Conservation (phyloP, 2,888 invertebrate genomes). For the Adelphocoris suturalis region DNA sequence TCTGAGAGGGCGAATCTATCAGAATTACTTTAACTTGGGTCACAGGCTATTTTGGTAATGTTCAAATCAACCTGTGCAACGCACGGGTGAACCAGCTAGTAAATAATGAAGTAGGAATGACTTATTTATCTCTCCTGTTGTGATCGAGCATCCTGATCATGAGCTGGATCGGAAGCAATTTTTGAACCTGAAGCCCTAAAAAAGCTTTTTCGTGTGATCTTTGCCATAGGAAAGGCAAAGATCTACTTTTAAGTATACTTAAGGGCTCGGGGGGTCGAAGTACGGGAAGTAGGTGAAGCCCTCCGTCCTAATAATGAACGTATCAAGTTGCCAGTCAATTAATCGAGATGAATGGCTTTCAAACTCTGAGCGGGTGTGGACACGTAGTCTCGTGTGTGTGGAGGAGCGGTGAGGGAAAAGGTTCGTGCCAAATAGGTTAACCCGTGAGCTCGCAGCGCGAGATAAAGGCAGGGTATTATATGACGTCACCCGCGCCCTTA, state of each 20-base stretch:
- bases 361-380: neutral
- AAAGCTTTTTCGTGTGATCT: neutral
- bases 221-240: neutral
- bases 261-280: neutral
- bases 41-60: too few species aligned
- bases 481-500: constrained; percentile 46
- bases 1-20: too few species aligned
- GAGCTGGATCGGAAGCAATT: neutral
- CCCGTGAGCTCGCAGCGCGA: constrained; percentile 15
- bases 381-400: neutral
- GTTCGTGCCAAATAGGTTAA: constrained; percentile 54
- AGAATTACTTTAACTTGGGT: too few species aligned
- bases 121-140: too few species aligned
- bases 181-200: neutral
- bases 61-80: too few species aligned
- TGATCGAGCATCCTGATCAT: neutral
- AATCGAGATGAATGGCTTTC: constrained; percentile 54
- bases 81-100: too few species aligned
- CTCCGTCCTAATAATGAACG: constrained; percentile 38
- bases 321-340: constrained; percentile 70
- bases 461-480: neutral
- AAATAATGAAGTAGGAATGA: too few species aligned
- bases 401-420: neutral
- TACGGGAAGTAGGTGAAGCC: neutral
- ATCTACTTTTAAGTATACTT: neutral